Evolutionary conservation across 2,888 invertebrate species (phyloP).

Genomic region (Proisotoma minuta): DNA sequence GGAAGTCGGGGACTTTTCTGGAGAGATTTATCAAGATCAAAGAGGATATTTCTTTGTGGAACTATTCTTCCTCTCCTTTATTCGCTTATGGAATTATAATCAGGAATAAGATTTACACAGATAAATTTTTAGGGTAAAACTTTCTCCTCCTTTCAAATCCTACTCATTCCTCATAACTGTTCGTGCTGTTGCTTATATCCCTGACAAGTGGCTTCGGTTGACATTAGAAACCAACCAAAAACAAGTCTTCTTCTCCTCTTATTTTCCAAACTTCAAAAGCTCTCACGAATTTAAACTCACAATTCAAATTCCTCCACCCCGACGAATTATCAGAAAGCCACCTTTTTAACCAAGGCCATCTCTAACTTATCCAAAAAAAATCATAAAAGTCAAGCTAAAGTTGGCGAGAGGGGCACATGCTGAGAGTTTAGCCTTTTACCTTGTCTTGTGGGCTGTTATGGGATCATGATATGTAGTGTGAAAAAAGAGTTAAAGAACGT

Average conservation of each 20-base stretch:
- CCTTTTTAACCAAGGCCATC: too few relatives aligned
- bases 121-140: slow-evolving; percentile 41
- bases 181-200: slow-evolving; percentile 7
- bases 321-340: too few relatives aligned
- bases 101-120: slow-evolving; percentile 44
- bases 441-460: too few relatives aligned
- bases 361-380: too few relatives aligned
- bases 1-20: slow-evolving; percentile 34
- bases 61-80: slow-evolving; percentile 40
- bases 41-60: slow-evolving; percentile 45
- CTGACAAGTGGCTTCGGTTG: not conserved
- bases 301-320: too few relatives aligned
- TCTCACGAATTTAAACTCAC: too few relatives aligned
- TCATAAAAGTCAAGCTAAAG: too few relatives aligned
- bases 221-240: not conserved
- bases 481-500: too few relatives aligned
- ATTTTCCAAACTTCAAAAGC: too few relatives aligned
- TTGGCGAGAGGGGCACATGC: too few relatives aligned
- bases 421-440: too few relatives aligned
- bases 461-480: too few relatives aligned
- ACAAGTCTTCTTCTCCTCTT: not conserved
- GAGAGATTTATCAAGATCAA: slow-evolving; percentile 47
- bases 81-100: slow-evolving; percentile 47
- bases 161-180: slow-evolving; percentile 14
- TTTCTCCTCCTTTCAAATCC: slow-evolving; percentile 22